A percentile compares a stretch with the other conserved stretches of the same genome.
These are phyloP conservation scores for Struthio camelus DNA, from an alignment of 2,113 vertebrate genomes.

Conservation along the genomic window DNA sequence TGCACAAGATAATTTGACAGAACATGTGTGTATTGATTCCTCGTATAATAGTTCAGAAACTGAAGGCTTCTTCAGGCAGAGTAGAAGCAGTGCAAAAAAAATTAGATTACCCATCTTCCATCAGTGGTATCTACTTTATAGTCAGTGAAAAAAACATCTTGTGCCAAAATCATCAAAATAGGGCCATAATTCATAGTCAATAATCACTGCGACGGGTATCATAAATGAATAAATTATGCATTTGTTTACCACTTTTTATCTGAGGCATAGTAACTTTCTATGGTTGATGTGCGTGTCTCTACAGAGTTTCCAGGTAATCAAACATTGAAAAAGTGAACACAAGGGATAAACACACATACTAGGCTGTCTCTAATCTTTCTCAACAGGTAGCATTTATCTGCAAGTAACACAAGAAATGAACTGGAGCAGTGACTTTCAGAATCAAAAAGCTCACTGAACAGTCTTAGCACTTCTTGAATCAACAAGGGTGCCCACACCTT, in stretches of 20 bases:
- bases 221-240: not conserved
- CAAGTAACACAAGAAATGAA: not conserved
- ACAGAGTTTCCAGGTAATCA: not conserved
- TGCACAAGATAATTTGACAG: not conserved
- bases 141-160: not conserved
- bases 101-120: not conserved
- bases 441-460: not conserved
- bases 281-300: not conserved
- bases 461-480: not conserved
- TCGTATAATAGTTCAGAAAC: not conserved
- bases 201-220: not conserved
- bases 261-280: not conserved
- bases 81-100: not conserved
- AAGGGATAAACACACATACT: not conserved
- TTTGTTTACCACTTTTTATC: not conserved
- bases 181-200: not conserved
- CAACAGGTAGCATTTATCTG: not conserved
- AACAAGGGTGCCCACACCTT: not conserved
- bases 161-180: not conserved
- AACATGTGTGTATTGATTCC: not conserved
- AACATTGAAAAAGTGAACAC: not conserved
- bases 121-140: not conserved
- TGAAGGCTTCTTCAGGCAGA: not conserved
- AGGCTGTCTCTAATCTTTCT: not conserved
- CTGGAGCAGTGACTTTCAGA: not conserved